Percentiles rank a stretch among this genome's conserved stretches.
phyloP scores from a whole-genome alignment of 1,140 invertebrate genomes.

The Calycopis cecrops region DNA sequence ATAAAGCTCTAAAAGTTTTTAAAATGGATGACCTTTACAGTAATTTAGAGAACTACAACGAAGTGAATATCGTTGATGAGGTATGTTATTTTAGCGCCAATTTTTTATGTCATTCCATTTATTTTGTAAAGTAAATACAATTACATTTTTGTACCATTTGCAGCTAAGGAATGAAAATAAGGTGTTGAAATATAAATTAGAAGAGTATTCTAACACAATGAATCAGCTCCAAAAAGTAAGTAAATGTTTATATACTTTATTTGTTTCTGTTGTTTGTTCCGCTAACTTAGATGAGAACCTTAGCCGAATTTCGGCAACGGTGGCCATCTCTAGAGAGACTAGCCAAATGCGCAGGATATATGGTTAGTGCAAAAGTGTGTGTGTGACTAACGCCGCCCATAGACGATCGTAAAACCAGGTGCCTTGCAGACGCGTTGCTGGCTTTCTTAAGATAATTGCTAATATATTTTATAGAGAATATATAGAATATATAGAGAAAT shows the following conservation, averaged over 20 bases:
- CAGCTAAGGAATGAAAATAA: conserved; percentile 55
- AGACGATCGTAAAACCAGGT: no score
- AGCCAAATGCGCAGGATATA: no score
- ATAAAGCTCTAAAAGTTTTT: neutral
- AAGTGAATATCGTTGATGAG: conserved; percentile 38
- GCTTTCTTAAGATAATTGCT: no score
- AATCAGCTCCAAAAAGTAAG: conserved; percentile 55
- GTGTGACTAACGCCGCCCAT: no score
- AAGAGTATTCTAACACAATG: conserved; percentile 39
- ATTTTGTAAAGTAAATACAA: neutral
- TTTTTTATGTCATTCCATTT: conserved; percentile 17
- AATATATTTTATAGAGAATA: no score
- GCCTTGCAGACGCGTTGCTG: no score
- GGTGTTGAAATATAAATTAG: conserved; percentile 46
- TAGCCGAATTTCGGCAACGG: no score
- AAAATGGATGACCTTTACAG: conserved; percentile 49
- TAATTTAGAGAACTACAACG: conserved; percentile 56
- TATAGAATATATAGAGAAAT: no score
- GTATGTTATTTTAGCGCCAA: conserved; percentile 63
- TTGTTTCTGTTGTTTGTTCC: neutral
- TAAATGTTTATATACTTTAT: conserved; percentile 16
- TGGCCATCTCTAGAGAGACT: no score
- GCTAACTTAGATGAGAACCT: neutral
- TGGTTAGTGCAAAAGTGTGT: no score
- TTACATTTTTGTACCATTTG: conserved; percentile 27